Percentiles rank a stretch among this genome's conserved stretches.
These are phyloP conservation scores for Distichodus sexfasciatus DNA, from an alignment of 2,797 vertebrate species.

Conservation along the genomic window DNA sequence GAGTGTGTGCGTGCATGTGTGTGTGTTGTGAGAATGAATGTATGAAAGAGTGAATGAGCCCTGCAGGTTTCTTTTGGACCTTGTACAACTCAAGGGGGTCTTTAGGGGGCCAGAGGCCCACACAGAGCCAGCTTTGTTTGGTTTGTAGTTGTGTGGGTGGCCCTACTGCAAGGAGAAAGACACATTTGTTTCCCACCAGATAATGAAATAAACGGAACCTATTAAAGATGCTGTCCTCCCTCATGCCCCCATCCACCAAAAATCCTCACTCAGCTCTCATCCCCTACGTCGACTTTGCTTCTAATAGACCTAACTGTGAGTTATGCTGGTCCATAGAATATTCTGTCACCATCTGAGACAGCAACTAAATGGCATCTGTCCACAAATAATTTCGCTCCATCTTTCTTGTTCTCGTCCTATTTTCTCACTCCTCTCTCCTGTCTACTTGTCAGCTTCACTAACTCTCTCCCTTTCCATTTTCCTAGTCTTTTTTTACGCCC, in stretches of 20 bases:
- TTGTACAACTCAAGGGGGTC: slow-evolving; percentile 73
- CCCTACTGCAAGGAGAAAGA: slow-evolving; percentile 69
- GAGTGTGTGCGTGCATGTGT: slow-evolving; percentile 24
- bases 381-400: slow-evolving; percentile 44
- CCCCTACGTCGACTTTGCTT: slow-evolving; percentile 22
- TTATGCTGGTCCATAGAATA: slow-evolving; percentile 27
- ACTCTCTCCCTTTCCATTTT: slow-evolving; percentile 38
- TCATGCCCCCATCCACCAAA: slow-evolving; percentile 38
- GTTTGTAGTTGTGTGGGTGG: slow-evolving; percentile 81
- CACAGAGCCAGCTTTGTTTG: slow-evolving; percentile 81
- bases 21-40: slow-evolving; percentile 50
- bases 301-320: slow-evolving; percentile 28
- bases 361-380: slow-evolving; percentile 29
- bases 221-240: slow-evolving; percentile 26
- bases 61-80: slow-evolving; percentile 79
- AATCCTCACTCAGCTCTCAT: slow-evolving; percentile 7
- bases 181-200: slow-evolving; percentile 78
- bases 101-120: slow-evolving; percentile 45
- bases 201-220: slow-evolving; percentile 77
- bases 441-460: slow-evolving; percentile 6
- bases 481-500: slow-evolving; percentile 18
- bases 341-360: slow-evolving; percentile 13
- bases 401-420: slow-evolving; percentile 22
- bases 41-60: slow-evolving; percentile 73
- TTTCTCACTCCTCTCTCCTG: slow-evolving; percentile 26